Evolutionary conservation across 2,113 vertebrate species (phyloP), one percentile per base, ranked within the genome.

Genomic region (Baryphthengus martii): DNA sequence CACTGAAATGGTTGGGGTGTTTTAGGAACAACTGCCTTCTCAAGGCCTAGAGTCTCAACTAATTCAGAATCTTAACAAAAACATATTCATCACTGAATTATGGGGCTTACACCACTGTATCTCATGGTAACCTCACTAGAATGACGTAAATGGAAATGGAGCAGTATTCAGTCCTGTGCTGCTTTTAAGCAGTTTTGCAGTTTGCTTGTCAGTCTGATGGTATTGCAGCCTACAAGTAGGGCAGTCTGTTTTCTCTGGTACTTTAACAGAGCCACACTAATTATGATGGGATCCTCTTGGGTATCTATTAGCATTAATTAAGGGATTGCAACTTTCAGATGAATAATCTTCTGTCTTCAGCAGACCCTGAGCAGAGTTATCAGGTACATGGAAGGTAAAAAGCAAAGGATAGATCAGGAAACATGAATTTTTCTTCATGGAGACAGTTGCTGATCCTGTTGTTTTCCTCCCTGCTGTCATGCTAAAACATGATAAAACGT

Each of bases 251-350:
- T 81, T 89, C 74, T 91, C 53, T 45, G 62, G 50, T 62, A 66
- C 24, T 90, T 84, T 65, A 85, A 88, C 11, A 52, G 70, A 86
- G 24, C 45, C 61, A 59, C 39, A 26, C 39, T 95, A 91, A 95
- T 93, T 93, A 78, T 81, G 31, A 78, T 79, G 67, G 82, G 73
- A 89, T 81, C 37, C 67, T 85, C 77, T 80, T 90, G 92, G 65
- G 79, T 93, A 49, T 92, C 52, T 94, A 37, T 95, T 85, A 89
- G 52, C 33, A 89, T 95, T 94, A 96, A 97, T 96, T 89, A 91
- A 95, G 59, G 67, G 19, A 50, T 88, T 95, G 73, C 58, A 70
- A 70, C 84, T 96, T 96, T 76, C 53, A 91, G 37, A 76, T 95
- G 31, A 95, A 78, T 89, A 81, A 85, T 93, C 18, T 82, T 59